These are phyloP conservation scores for Myrmecobius fasciatus DNA, from an alignment of 2,113 vertebrate genomes.

Conservation along the genomic window DNA sequence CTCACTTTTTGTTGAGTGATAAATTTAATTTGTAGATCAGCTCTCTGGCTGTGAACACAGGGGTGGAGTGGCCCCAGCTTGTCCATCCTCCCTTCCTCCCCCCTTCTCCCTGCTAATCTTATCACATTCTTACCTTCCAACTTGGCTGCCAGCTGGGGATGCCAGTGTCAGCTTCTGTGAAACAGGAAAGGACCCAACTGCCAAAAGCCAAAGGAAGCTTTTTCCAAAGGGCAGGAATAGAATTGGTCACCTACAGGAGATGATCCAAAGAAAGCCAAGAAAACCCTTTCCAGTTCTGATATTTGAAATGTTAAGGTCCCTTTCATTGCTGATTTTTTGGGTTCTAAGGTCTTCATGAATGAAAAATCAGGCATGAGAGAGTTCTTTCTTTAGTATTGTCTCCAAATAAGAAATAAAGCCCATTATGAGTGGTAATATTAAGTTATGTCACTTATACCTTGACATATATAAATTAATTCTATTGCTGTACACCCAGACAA, in stretches of 20 bases:
- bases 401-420: neutral
- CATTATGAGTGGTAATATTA: neutral
- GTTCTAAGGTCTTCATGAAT: neutral
- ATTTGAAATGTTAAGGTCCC: neutral
- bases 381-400: neutral
- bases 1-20: conserved; percentile 52
- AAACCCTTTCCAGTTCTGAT: neutral
- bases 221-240: conserved; percentile 45
- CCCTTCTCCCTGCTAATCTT: conserved; percentile 55
- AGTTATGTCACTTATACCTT: neutral
- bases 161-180: conserved; percentile 38
- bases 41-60: conserved; percentile 63
- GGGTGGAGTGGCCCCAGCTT: conserved; percentile 60
- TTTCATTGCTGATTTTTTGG: neutral
- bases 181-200: conserved; percentile 7
- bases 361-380: neutral
- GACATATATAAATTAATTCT: neutral
- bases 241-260: neutral
- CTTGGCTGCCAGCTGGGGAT: conserved; percentile 64
- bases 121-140: conserved; percentile 68
- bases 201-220: conserved; percentile 15
- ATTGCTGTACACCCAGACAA: neutral
- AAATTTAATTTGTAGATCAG: conserved; percentile 82
- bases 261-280: neutral
- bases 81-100: neutral